These are phyloP conservation scores for Apis florea DNA, from an alignment of 1,140 invertebrate species.

Conservation along the genomic window DNA sequence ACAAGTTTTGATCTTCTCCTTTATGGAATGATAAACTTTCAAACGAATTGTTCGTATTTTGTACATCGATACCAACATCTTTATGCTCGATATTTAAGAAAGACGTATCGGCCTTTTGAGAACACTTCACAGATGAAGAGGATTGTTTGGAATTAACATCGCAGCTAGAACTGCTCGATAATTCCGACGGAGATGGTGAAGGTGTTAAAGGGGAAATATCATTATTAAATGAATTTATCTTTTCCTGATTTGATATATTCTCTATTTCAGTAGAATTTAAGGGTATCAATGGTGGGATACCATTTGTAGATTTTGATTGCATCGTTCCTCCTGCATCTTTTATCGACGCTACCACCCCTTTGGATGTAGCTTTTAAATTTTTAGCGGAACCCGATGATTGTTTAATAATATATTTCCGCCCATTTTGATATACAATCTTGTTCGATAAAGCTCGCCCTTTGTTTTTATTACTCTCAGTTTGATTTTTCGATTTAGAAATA, in stretches of 20 bases:
- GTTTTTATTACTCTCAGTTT: background rate
- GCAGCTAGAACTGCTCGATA: slow-evolving; percentile 51
- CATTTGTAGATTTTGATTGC: background rate
- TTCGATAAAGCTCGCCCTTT: background rate
- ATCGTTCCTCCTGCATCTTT: background rate
- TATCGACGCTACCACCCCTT: background rate
- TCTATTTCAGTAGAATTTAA: slow-evolving; percentile 21
- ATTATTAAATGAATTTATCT: slow-evolving; percentile 5
- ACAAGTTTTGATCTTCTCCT: slow-evolving; percentile 41
- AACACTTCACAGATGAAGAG: background rate
- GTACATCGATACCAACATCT: background rate
- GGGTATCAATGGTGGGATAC: slow-evolving; percentile 18
- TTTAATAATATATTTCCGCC: slow-evolving; percentile 62
- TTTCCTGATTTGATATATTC: slow-evolving; percentile 7
- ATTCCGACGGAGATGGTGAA: slow-evolving; percentile 54
- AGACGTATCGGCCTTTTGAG: background rate
- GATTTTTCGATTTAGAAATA: background rate
- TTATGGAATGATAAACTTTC: slow-evolving; percentile 42
- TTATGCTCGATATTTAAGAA: background rate
- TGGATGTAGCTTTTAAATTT: background rate
- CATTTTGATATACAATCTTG: slow-evolving; percentile 59
- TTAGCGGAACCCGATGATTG: background rate
- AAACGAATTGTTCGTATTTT: background rate
- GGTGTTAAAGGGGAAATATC: slow-evolving; percentile 39
- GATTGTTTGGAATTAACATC: slow-evolving; percentile 35